Evolutionary conservation across 2,888 invertebrate species (phyloP).

Genomic region (Cinara cedri): DNA sequence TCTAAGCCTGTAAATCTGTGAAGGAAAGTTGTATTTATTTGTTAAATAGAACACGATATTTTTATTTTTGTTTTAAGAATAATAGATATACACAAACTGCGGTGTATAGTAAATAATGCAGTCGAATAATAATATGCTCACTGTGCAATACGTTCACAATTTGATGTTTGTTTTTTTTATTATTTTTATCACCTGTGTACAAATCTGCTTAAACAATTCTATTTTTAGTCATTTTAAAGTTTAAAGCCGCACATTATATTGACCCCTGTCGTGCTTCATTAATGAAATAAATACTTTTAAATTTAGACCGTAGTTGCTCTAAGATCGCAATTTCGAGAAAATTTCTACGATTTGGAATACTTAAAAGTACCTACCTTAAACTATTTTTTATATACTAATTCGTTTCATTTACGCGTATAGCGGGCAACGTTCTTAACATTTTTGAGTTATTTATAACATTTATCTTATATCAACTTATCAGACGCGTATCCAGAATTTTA

Average conservation of each 20-base stretch:
- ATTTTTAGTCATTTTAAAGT: conserved; percentile 28
- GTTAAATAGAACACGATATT: neutral
- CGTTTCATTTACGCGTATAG: neutral
- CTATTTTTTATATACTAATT: neutral
- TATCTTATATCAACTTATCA: too few species aligned
- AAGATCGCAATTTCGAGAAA: neutral
- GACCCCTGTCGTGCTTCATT: neutral
- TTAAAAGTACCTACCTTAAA: neutral
- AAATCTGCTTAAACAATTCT: neutral
- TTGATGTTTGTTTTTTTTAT: too few species aligned
- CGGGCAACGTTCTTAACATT: neutral
- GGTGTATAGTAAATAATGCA: too few species aligned
- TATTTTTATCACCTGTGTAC: neutral
- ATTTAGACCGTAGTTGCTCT: conserved; percentile 8
- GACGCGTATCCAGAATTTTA: neutral
- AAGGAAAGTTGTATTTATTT: too few species aligned
- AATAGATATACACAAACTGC: too few species aligned
- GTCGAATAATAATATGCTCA: too few species aligned
- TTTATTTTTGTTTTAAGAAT: too few species aligned
- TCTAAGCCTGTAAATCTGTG: too few species aligned
- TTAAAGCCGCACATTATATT: conserved; percentile 24
- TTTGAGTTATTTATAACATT: conserved; percentile 10
- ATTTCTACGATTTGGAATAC: neutral
- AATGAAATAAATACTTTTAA: conserved; percentile 38
- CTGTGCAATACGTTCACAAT: too few species aligned